These are phyloP conservation scores for Malaclemys terrapin DNA, from an alignment of 2,113 vertebrate genomes.

Conservation along the genomic window DNA sequence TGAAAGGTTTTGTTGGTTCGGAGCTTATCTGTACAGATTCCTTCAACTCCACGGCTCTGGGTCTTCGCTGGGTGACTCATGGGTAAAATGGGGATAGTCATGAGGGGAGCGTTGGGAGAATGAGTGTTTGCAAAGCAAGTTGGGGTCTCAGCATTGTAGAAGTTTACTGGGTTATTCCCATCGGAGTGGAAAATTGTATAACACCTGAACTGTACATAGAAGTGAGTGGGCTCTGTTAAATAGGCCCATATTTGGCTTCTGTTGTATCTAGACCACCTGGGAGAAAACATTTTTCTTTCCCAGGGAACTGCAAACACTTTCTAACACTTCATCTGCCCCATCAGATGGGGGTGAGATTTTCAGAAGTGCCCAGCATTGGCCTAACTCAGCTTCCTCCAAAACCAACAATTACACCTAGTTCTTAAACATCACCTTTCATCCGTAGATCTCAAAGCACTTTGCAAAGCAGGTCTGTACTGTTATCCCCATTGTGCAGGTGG, in stretches of 20 bases:
- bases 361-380: not conserved
- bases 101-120: not conserved
- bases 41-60: accelerated
- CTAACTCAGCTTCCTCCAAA: not conserved
- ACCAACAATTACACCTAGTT: not conserved
- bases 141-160: not conserved
- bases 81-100: no score
- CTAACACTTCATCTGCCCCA: not conserved
- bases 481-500: accelerated
- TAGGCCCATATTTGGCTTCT: not conserved
- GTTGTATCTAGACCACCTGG: not conserved
- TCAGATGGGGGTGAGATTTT: not conserved
- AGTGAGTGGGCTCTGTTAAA: not conserved
- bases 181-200: not conserved
- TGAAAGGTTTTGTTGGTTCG: accelerated
- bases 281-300: not conserved
- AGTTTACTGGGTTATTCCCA: accelerated
- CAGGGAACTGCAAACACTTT: not conserved
- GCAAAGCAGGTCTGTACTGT: not conserved
- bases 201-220: not conserved
- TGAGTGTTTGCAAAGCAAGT: accelerated
- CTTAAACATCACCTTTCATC: not conserved
- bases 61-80: not conserved
- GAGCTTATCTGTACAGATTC: not conserved
- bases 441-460: not conserved